Conservation (phyloP, 2,113 vertebrate species). For the Tapirus terrestris region DNA sequence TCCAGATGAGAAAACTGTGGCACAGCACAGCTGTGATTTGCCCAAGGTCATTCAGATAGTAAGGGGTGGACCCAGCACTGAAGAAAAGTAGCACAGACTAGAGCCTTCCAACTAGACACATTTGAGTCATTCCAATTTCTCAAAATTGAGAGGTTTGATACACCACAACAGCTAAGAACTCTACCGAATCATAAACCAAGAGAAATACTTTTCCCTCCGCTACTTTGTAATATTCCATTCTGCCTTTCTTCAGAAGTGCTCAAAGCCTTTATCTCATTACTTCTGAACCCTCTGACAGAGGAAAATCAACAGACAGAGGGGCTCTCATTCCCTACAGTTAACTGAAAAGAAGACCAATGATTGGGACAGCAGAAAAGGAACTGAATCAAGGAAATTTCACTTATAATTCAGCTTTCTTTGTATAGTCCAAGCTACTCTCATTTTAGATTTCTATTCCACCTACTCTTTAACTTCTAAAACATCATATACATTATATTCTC, state of each 20-base stretch:
- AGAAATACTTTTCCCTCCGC: slow-evolving; percentile 31
- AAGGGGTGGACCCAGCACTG: background rate
- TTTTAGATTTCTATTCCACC: background rate
- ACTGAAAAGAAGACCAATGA: background rate
- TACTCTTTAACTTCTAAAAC: slow-evolving; percentile 49
- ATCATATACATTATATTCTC: background rate
- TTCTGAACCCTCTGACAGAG: background rate
- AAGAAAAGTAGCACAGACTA: background rate
- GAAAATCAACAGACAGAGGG: background rate
- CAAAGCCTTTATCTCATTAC: background rate
- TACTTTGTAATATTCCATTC: background rate
- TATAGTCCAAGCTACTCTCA: background rate
- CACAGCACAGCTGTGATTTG: background rate
- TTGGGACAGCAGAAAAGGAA: background rate
- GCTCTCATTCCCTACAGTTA: background rate
- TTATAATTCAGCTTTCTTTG: slow-evolving; percentile 25
- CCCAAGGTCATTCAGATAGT: background rate
- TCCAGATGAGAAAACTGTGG: background rate
- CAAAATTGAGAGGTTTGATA: slow-evolving; percentile 9
- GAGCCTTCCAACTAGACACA: background rate
- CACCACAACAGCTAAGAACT: background rate
- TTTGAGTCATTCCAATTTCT: background rate
- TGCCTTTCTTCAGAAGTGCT: slow-evolving; percentile 12
- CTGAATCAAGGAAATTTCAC: background rate
- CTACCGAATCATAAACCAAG: background rate